These are phyloP conservation scores for Aphelenchoides fujianensis DNA, from an alignment of 1,140 invertebrate genomes.

Conservation along the genomic window DNA sequence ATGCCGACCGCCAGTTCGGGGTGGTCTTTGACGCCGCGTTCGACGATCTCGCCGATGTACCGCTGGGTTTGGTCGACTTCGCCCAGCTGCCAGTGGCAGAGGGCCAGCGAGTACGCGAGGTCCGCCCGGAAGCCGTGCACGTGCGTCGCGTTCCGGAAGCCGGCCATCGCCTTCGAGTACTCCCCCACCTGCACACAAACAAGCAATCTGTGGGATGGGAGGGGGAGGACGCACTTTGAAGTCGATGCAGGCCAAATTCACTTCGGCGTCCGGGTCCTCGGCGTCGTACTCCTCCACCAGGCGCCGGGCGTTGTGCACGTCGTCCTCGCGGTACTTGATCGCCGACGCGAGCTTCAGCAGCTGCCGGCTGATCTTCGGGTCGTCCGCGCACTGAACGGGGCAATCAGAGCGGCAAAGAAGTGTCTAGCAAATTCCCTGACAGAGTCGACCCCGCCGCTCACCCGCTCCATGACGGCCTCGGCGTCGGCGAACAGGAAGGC, in stretches of 20 bases:
- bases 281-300: conserved; percentile 82
- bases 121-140: conserved; percentile 81
- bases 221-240: too few species aligned
- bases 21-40: conserved; percentile 76
- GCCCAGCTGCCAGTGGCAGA: conserved; percentile 90
- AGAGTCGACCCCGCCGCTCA: too few species aligned
- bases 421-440: conserved; percentile 66
- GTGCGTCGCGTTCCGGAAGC: conserved; percentile 83
- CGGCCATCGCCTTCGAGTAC: conserved; percentile 85
- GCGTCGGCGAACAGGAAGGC: conserved; percentile 60
- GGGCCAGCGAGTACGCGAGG: conserved; percentile 88
- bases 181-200: conserved; percentile 72
- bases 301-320: conserved; percentile 81
- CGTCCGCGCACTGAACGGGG: conserved; percentile 75
- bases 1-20: conserved; percentile 88
- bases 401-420: conserved; percentile 73
- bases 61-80: conserved; percentile 84
- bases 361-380: conserved; percentile 71
- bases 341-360: conserved; percentile 90
- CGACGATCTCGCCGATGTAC: conserved; percentile 83
- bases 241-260: conserved; percentile 90
- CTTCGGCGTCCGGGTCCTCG: conserved; percentile 87
- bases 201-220: conserved; percentile 51
- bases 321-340: conserved; percentile 95
- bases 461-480: conserved; percentile 46